Base-by-base conservation (phyloP, 2,797 vertebrate species). In the Falco berigora region DNA sequence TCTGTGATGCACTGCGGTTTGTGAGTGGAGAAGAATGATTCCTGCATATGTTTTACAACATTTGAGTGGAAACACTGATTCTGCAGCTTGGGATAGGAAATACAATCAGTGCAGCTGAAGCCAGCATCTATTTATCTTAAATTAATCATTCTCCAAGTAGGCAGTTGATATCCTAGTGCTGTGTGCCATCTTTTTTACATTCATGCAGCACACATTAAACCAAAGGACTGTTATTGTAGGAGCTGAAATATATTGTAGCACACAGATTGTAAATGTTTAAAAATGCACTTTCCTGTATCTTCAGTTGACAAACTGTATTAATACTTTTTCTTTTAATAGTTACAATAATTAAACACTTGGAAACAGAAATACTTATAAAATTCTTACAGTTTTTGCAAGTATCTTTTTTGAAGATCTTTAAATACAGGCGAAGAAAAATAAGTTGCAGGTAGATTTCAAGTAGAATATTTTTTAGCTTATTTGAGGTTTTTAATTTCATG, bases 51-150 rank as follows among this genome's bases (percentile, higher is more conserved):
- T 95, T 97, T 97, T 97, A 96, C 95, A 95, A 84, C 66, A 55
- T 95, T 62, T 80, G 87, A 96, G 81, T 88, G 55, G 89, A 96
- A 94, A 86, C 63, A 90, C 72, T 87, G 59, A 86, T 96, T 94
- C 92, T 94, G 80, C 69, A 93, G 76, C 66, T 72, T 90, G 78
- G 95, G 76, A 82, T 94, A 82, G 88, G 77, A 98, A 98, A 97
- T 95, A 86, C 55, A 94, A 94, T 97, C 95, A 93, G 59, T 38
- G 50, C 81, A 72, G 92, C 90, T 96, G 93, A 96, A 97, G 95
- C 53, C 86, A 97, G 93, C 68, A 91, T 92, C 95, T 96, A 95
- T 97, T 98, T 97, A 96, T 97, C 96, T 97, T 93, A 95, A 97
- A 97, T 97, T 97, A 97, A 97, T 98, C 95, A 94, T 96, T 97